These are phyloP conservation scores for Agapornis roseicollis DNA, from an alignment of 2,113 vertebrate species.

Conservation along the genomic window DNA sequence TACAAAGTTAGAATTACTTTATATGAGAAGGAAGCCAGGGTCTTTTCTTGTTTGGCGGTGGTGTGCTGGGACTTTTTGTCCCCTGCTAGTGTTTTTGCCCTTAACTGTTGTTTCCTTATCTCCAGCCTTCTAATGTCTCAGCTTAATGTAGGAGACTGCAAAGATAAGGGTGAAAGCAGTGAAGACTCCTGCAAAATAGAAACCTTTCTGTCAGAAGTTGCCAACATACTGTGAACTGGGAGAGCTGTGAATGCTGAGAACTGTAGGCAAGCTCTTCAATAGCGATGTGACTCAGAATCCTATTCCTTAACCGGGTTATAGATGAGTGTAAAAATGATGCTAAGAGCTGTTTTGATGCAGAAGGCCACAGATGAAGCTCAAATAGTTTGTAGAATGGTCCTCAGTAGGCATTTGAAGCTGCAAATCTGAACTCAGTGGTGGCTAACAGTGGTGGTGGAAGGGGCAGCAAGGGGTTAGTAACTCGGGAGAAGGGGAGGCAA, in stretches of 20 bases:
- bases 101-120: neutral
- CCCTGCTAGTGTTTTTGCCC: neutral
- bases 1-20: neutral
- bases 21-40: neutral
- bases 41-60: neutral
- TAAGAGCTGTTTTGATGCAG: neutral
- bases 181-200: neutral
- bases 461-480: neutral
- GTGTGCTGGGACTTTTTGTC: neutral
- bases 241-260: neutral
- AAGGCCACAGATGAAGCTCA: neutral
- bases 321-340: rapidly evolving
- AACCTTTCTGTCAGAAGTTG: neutral
- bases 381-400: neutral
- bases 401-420: neutral
- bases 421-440: neutral
- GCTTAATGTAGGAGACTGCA: neutral
- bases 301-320: neutral
- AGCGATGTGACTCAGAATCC: rapidly evolving
- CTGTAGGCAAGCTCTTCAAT: neutral
- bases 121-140: neutral
- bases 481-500: neutral
- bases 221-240: neutral
- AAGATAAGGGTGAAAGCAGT: neutral
- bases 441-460: neutral